Base-by-base conservation (phyloP, 1,140 invertebrate genomes). In the Micrasema longulum region DNA sequence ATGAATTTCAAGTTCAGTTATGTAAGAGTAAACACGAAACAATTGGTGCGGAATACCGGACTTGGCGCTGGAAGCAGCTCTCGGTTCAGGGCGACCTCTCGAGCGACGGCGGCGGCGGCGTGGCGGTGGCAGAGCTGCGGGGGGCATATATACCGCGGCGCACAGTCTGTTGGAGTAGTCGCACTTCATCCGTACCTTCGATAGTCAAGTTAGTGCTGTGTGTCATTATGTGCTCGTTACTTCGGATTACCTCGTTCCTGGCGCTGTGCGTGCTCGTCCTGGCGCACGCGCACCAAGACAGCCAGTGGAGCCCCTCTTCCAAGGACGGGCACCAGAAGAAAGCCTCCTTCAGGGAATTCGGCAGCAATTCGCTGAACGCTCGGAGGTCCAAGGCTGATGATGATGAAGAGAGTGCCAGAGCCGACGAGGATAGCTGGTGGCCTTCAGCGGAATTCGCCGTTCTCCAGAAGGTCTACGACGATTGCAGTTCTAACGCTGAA, bases 391-490 rank as follows among this genome's bases (percentile, higher is more conserved):
- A 83, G 12, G 77, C 79, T 62, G 82, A 82, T 80, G 82, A 83
- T 72, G 83, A 84, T 82, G 78, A 84, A 20, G 83, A 84, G 68
- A 84, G 80, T 76, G 79, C 82, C 26, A 79, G 84, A 78, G 80
- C 82, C 41, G 83, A 84, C n/a, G 84, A 85, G 65, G 64, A 64
- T n/a, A 82, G 80, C 18, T 84, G 83, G 84, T 84, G 83, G 84
- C 82, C 83, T 22, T 78, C 82, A 12, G 82, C 86, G 1, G 87
- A 87, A 23, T 84, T 87, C 64, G 77, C 79, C 45, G 80, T 87
- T 73, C 78, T 87, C 76, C 83, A 86, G 69, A 86, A 87, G 77
- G 82, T 89, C 53, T 89, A 88, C 72, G 87, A 88, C 62, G 87
- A 88, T 75, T 89, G 88, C 79, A 87, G 86, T 79, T 80, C 84